Evolutionary conservation across 2,797 vertebrate genomes (phyloP), one percentile per base, ranked within the genome.

Genomic region (Galago senegalensis): DNA sequence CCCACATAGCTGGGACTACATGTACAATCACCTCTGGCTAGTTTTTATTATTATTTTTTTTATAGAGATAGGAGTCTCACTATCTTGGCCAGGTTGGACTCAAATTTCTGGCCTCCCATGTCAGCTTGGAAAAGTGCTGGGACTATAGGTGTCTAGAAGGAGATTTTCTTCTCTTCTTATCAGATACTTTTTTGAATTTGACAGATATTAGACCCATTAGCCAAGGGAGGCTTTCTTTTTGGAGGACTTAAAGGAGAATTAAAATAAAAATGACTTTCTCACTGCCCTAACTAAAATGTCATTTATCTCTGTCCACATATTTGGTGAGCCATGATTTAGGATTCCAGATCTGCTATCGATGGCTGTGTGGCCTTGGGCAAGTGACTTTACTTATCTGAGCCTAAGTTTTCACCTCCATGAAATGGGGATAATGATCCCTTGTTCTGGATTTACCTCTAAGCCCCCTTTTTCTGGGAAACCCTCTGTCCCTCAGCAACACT

Each of bases 171-270:
- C 43, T 31, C 10, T 70, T 77, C 43, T 83, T 31, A 56, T 12
- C 53, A 84, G n/a, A n/a, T 56, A 29, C 40, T 43, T 53, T 73
- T 27, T 73, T 27, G 23, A 8, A 4, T n/a, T 46, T 53, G 31
- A 60, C 21, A 53, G 31, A 13, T 0, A 0, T 23, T 49, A 73
- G n/a, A 13, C 6, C 25, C 3, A 1, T 1, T 23, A 53, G 3
- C 18, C 46, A 37, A 58, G 11, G 0, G 21, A 87, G 29, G 16
- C n/a, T 73, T 58, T 58, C 53, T 53, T 86, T 31, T 87, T 29
- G 72, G n/a, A 56, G 2, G 58, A 29, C 73, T 69, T 79, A 37
- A 34, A 91, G 79, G 27, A 69, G 6, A 21, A 23, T 21, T 46
- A 46, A 77, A 58, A 67, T 20, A 8, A 9, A 5, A 69, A 25